These are phyloP conservation scores for Drosophila jambulina DNA, from an alignment of 1,140 invertebrate species.

Conservation along the genomic window DNA sequence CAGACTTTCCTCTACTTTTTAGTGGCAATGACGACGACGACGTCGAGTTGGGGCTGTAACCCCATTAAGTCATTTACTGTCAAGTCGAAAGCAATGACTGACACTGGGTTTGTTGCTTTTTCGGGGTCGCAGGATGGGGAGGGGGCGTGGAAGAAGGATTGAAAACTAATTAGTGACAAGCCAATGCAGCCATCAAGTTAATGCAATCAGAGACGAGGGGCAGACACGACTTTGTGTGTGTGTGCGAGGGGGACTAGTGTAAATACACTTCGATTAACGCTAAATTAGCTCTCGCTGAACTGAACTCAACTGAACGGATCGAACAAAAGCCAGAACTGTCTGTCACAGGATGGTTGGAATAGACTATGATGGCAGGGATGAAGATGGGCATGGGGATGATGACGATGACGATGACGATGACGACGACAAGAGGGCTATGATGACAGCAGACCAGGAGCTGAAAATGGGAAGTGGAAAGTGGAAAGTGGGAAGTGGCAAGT, in stretches of 20 bases:
- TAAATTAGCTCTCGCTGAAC: constrained; percentile 63
- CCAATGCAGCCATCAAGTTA: constrained; percentile 47
- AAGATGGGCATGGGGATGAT: neutral
- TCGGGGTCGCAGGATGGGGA: neutral
- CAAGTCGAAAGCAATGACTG: constrained; percentile 29
- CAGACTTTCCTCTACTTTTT: neutral
- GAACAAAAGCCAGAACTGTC: constrained; percentile 51
- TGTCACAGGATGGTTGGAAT: constrained; percentile 15
- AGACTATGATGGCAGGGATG: constrained; percentile 10
- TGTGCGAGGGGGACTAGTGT: constrained; percentile 23
- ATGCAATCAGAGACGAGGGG: constrained; percentile 19
- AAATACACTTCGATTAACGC: constrained; percentile 71
- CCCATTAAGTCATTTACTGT: constrained; percentile 37
- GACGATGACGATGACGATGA: constrained; percentile 2
- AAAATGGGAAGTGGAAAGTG: constrained; percentile 1
- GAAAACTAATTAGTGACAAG: constrained; percentile 66
- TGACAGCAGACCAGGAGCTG: constrained; percentile 15
- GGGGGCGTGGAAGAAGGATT: constrained; percentile 20
- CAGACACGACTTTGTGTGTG: neutral
- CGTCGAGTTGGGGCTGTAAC: constrained; percentile 18
- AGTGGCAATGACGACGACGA: neutral
- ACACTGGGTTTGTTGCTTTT: constrained; percentile 15
- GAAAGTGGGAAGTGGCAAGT: neutral
- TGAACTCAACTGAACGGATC: constrained; percentile 44
- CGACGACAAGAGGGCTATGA: constrained; percentile 36